Evolutionary conservation across 2,888 invertebrate genomes (phyloP).

Genomic region (Limnephilus lunatus): DNA sequence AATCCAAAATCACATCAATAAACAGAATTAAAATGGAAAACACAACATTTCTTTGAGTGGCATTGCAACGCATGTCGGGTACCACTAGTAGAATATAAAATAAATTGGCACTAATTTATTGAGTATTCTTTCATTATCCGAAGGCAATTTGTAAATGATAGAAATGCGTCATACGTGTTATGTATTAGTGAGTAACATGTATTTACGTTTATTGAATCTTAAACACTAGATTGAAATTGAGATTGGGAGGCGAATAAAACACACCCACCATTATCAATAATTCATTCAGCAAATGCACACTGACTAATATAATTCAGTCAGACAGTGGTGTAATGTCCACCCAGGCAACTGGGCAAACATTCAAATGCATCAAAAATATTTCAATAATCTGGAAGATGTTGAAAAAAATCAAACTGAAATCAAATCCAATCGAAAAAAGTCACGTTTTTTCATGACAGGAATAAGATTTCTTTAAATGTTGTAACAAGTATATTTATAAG

Average conservation of each 20-base stretch:
- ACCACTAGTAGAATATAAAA: not conserved
- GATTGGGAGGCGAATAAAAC: not conserved
- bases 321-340: not conserved
- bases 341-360: not conserved
- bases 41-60: too few relatives aligned
- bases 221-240: not conserved
- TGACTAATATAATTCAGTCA: not conserved
- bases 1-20: too few relatives aligned
- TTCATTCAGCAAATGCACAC: not conserved
- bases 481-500: too few relatives aligned
- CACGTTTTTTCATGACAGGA: too few relatives aligned
- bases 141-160: not conserved
- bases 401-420: too few relatives aligned
- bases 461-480: not conserved
- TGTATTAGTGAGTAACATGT: not conserved
- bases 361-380: not conserved
- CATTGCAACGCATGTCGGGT: too few relatives aligned
- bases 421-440: too few relatives aligned
- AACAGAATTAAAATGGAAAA: too few relatives aligned
- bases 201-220: not conserved
- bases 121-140: too few relatives aligned
- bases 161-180: not conserved
- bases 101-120: not conserved
- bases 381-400: not conserved
- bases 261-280: not conserved